phyloP scores from a whole-genome alignment of 2,888 invertebrate genomes.

The Eristalis arbustorum region DNA sequence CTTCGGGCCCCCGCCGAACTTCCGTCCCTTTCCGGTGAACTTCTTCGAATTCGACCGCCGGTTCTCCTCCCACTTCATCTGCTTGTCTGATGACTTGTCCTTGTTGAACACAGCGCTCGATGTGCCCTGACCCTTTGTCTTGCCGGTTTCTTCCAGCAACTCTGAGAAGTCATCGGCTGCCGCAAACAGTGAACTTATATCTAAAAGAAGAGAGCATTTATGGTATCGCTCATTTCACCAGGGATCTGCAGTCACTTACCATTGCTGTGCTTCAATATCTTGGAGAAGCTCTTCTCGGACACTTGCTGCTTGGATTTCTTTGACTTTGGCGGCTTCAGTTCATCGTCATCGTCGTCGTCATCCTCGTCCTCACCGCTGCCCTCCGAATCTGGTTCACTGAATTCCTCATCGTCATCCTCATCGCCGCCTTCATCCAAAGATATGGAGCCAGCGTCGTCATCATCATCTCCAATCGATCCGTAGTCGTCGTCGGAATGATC shows the following conservation, averaged over 20 bases:
- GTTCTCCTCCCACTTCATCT: constrained; percentile 91
- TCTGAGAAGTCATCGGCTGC: constrained; percentile 94
- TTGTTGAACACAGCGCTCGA: constrained; percentile 86
- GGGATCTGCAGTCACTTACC: constrained; percentile 72
- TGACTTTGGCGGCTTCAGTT: constrained; percentile 72
- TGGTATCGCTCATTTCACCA: neutral
- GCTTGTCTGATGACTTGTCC: constrained; percentile 89
- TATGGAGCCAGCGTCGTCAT: constrained; percentile 73
- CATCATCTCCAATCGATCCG: constrained; percentile 75
- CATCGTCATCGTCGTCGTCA: constrained; percentile 65
- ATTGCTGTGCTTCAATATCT: constrained; percentile 77
- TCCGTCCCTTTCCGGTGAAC: constrained; percentile 74
- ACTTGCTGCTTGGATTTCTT: constrained; percentile 75
- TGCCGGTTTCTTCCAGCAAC: constrained; percentile 91
- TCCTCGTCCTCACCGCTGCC: constrained; percentile 56
- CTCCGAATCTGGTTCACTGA: constrained; percentile 73
- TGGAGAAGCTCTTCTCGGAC: constrained; percentile 75
- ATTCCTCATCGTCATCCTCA: constrained; percentile 70
- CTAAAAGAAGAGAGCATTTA: constrained; percentile 73
- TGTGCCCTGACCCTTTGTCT: constrained; percentile 84
- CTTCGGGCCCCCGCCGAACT: constrained; percentile 25
- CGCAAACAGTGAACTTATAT: constrained; percentile 86
- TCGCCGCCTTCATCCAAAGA: constrained; percentile 71
- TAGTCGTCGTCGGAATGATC: constrained; percentile 74
- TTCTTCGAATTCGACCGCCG: constrained; percentile 79